Conservation (phyloP, 1,140 invertebrate genomes). For the Drosophila bocqueti region DNA sequence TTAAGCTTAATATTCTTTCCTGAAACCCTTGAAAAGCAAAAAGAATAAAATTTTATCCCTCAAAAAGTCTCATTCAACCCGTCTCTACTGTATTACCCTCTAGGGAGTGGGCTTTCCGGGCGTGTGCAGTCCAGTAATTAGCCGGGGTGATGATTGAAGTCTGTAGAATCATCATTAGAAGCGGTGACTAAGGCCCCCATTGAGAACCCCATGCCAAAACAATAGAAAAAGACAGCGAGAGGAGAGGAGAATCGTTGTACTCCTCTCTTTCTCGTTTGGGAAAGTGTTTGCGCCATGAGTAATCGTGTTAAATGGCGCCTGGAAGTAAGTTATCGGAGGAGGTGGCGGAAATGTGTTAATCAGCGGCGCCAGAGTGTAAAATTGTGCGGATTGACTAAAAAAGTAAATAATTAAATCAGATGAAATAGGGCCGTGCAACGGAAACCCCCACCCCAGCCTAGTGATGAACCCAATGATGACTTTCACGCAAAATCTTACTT, state of each 20-base stretch:
- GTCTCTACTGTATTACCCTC: neutral
- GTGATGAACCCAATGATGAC: conserved; percentile 15
- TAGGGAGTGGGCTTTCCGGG: conserved; percentile 6
- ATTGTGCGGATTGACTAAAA: conserved; percentile 30
- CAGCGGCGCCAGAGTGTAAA: conserved; percentile 47
- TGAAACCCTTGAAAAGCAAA: no score
- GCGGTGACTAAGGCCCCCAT: conserved; percentile 59
- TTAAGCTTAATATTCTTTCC: no score
- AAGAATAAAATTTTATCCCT: no score
- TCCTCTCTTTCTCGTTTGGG: conserved; percentile 1
- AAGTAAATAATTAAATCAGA: conserved; percentile 52
- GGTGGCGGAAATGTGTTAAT: conserved; percentile 59
- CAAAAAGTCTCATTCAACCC: neutral
- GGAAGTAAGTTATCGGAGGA: conserved; percentile 26
- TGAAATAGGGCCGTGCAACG: conserved; percentile 29
- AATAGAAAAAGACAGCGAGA: conserved; percentile 16
- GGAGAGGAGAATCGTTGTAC: conserved; percentile 11
- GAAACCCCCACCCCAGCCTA: conserved; percentile 11
- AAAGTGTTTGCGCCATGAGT: conserved; percentile 60
- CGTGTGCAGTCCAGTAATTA: conserved; percentile 26
- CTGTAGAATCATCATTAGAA: conserved; percentile 40
- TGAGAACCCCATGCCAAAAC: conserved; percentile 21
- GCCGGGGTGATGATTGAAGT: conserved; percentile 4
- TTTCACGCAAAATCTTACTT: conserved; percentile 38
- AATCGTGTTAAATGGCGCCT: conserved; percentile 69